These are phyloP conservation scores for Coremacera marginata DNA, from an alignment of 2,888 invertebrate genomes.

Conservation along the genomic window DNA sequence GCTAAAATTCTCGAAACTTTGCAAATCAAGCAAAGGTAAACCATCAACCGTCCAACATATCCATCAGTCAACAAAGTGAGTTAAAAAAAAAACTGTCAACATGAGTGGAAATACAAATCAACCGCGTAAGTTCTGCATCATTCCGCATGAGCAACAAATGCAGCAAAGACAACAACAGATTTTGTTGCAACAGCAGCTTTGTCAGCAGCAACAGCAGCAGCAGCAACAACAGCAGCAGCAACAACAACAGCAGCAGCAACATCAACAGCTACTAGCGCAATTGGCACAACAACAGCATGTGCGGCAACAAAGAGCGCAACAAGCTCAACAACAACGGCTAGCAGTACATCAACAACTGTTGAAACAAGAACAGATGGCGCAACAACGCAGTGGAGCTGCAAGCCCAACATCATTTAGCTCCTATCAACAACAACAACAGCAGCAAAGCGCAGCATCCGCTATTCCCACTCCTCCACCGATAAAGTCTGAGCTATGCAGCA, in stretches of 20 bases:
- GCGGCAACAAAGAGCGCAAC: neutral
- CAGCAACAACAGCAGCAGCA: slow-evolving; percentile 1
- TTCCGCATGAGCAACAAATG: slow-evolving; percentile 4
- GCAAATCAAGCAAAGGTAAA: neutral
- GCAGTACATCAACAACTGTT: neutral
- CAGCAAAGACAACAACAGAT: neutral
- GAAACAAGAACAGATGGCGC: neutral
- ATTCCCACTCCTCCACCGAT: neutral
- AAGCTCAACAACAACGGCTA: neutral
- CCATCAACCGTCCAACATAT: neutral
- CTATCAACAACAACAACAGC: neutral
- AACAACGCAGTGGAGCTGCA: too few species aligned
- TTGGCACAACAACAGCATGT: neutral
- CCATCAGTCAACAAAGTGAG: neutral
- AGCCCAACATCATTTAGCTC: too few species aligned
- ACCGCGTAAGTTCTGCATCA: slow-evolving; percentile 24
- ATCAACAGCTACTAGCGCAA: neutral
- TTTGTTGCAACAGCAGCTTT: neutral
- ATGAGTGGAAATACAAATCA: slow-evolving; percentile 21
- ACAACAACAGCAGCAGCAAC: neutral
- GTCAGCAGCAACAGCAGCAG: neutral
- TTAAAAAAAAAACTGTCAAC: neutral
- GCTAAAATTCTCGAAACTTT: slow-evolving; percentile 16
- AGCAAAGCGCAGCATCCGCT: neutral
- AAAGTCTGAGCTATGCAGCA: neutral